Conservation (phyloP, 2,113 vertebrate genomes). For the Tupaia tana region DNA sequence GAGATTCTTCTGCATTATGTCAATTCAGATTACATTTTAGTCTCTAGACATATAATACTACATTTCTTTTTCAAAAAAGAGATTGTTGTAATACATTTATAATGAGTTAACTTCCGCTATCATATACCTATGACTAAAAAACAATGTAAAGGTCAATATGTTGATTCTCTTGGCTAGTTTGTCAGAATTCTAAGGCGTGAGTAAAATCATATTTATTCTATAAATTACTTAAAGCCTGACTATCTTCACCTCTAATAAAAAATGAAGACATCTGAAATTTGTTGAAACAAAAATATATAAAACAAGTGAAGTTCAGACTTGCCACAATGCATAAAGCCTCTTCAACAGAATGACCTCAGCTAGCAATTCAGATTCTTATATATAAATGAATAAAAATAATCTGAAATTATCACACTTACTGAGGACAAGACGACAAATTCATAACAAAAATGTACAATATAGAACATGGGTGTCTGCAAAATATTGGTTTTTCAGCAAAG, state of each 20-base stretch:
- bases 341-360: conserved; percentile 30
- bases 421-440: not conserved
- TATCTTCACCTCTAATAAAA: conserved; percentile 30
- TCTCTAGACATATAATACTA: not conserved
- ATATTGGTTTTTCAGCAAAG: not conserved
- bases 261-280: conserved; percentile 40
- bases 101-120: conserved; percentile 37
- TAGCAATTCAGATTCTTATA: conserved; percentile 36
- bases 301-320: conserved; percentile 36
- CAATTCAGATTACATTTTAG: conserved; percentile 25
- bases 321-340: not conserved
- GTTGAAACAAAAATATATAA: conserved; percentile 31
- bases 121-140: not conserved
- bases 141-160: not conserved
- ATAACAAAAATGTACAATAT: not conserved
- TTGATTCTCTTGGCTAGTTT: not conserved
- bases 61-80: not conserved
- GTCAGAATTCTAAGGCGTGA: not conserved
- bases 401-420: conserved; percentile 38
- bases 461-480: not conserved
- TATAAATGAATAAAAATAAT: conserved; percentile 15
- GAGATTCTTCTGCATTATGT: not conserved
- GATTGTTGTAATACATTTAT: conserved; percentile 3
- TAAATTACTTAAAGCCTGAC: conserved; percentile 39
- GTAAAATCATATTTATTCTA: conserved; percentile 25